Evolutionary conservation across 2,888 invertebrate species (phyloP), one percentile per base, ranked within the genome.

Genomic region (Spisula subtruncata): DNA sequence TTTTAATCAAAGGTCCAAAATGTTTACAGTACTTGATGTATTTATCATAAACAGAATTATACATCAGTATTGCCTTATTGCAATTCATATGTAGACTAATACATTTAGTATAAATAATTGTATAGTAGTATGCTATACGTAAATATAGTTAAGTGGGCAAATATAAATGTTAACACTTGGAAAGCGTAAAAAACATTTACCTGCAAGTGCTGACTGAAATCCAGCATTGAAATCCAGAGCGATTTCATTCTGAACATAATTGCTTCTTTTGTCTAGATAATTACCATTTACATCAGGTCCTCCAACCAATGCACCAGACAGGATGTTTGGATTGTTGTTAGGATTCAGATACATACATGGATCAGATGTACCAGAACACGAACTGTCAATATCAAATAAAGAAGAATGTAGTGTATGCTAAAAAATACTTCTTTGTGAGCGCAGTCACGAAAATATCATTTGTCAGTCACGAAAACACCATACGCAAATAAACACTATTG

Each of bases 191-290:
- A 41, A 41, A 41, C 8, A 41, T 41, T 41, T 92, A 96, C 96
- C 96, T 85, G 96, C 96, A 2, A 95, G 90, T 14, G 96, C 95
- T 0, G 93, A 90, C 91, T 96, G 96, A 91, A 96, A 96, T 0
- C 96, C 96, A 10, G 96, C 94, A 87, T 96, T 96, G 89, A 95
- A 96, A 88, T 95, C 95, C 81, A 94, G 93, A 4, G 95, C 94
- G 66, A 96, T 95, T 87, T 96, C 96, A 88, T 95, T 96, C 87
- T 92, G 93, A 25, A 93, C 89, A 91, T 94, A 96, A 86, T 96
- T 94, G 18, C 85, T 80, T 29, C 96, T 86, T 41, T 89, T 90
- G 89, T 96, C 96, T 5, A 85, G 66, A 87, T 94, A 96, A 35
- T 89, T 87, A 89, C 96, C 96, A 46, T 92, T 91, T 14, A 85